A percentile compares a stretch with the other conserved stretches of the same genome.
Evolutionary conservation across 2,113 vertebrate species (phyloP).

Genomic region (Hippocampus comes): DNA sequence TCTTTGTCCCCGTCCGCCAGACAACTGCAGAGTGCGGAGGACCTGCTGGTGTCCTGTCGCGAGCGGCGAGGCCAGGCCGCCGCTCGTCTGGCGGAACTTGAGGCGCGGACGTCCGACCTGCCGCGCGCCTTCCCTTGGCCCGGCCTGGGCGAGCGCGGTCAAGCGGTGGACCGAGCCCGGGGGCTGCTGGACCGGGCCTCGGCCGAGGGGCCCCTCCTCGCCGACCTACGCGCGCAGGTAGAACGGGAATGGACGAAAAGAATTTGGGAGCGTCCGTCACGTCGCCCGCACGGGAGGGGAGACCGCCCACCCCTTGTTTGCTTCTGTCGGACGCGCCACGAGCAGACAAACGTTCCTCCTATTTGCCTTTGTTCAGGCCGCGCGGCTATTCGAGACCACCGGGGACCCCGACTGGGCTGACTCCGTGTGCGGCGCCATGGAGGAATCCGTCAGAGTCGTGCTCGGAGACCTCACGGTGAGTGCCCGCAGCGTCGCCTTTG

Average conservation of each 20-base stretch:
- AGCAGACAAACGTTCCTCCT: no score
- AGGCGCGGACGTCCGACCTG: conserved; percentile 47
- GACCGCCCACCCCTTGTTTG: no score
- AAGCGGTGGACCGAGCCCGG: conserved; percentile 58
- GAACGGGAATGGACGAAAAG: background rate
- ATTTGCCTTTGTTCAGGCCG: conserved; percentile 29
- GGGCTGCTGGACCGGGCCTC: conserved; percentile 53
- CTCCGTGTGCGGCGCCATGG: conserved; percentile 44
- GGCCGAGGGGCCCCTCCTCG: conserved; percentile 48
- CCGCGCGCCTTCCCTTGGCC: conserved; percentile 70
- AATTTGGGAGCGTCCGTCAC: background rate
- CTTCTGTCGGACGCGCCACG: no score
- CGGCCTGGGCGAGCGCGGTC: conserved; percentile 68
- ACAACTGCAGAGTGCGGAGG: conserved; percentile 50
- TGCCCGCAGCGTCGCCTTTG: background rate
- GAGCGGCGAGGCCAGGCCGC: conserved; percentile 39
- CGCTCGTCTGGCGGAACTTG: conserved; percentile 53
- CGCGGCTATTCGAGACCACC: conserved; percentile 64
- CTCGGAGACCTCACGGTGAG: conserved; percentile 64
- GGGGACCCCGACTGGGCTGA: conserved; percentile 61
- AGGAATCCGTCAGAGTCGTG: conserved; percentile 53
- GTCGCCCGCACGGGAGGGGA: background rate
- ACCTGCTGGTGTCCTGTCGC: conserved; percentile 54
- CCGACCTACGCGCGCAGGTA: conserved; percentile 45
- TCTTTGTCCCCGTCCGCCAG: conserved; percentile 29